Evolutionary conservation across 2,888 invertebrate species (phyloP), one percentile per base, ranked within the genome.

Genomic region (Hecatera dysodea): DNA sequence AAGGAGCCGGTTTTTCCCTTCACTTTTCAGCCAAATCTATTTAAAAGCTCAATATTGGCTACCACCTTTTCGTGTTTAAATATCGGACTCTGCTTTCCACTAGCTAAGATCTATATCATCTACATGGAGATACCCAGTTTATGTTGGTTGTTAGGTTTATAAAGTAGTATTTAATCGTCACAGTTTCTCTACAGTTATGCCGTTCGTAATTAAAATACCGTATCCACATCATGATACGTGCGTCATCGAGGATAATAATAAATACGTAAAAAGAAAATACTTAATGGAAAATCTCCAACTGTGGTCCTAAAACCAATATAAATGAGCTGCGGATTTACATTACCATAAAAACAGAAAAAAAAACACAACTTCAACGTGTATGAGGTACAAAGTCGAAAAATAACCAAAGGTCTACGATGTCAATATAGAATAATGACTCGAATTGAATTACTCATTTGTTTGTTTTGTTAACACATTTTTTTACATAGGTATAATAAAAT

Each of bases 381-480:
- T 33, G 17, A 33, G 52, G 61, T 24, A 62, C 80, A 61, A 65
- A 74, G 65, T 79, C 64, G 33, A 56, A 60, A 67, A 63, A 60
- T 50, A 1, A 27, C 48, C 53, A 55, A 64, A 63, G 67, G 44
- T 67, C 39, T 67, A 22, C 27, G 22, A 80, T 60, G 63, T 61
- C 42, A 67, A 46, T 64, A 60, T 24, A 50, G 17, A 67, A 46
- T 67, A 57, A 46, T 75, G 17, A 44, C 39, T 56, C 48, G 50
- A 64, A 52, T 63, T 56, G 11, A 56, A 80, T 77, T 27, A 75
- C n/a, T 64, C 55, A 50, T 74, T 46, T 67, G 66, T 63, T 63
- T 64, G 64, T 79, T 80, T 66, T 62, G 17, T 17, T 59, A 42
- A 22, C 7, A 57, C 17, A 57, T 52, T 62, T 27, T 52, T n/a